These are phyloP conservation scores for Strix uralensis DNA, from an alignment of 2,113 vertebrate genomes.

Conservation along the genomic window DNA sequence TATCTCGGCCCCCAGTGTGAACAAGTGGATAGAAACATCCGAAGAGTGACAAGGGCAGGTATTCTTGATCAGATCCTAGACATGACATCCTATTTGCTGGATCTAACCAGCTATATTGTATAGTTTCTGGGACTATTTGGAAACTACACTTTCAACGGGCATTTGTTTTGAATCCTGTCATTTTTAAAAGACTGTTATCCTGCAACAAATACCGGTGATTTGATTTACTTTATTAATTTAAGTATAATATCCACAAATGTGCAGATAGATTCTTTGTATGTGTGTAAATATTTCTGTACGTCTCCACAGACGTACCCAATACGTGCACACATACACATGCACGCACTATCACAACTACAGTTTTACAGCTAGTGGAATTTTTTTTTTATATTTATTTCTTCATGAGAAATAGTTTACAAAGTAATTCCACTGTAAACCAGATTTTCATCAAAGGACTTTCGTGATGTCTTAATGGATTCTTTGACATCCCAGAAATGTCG, in stretches of 20 bases:
- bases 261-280: constrained; percentile 39
- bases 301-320: constrained; percentile 21
- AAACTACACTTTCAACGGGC: constrained; percentile 75
- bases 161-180: constrained; percentile 79
- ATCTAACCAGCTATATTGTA: constrained; percentile 97
- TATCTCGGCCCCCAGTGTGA: constrained; percentile 82
- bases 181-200: constrained; percentile 76
- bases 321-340: constrained; percentile 11
- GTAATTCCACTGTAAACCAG: constrained; percentile 67
- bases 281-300: constrained; percentile 58
- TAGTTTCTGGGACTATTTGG: constrained; percentile 81
- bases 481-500: constrained; percentile 63
- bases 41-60: constrained; percentile 91
- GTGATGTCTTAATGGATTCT: constrained; percentile 57
- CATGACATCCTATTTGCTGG: constrained; percentile 97
- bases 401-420: constrained; percentile 66
- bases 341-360: background rate
- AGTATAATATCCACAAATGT: constrained; percentile 69
- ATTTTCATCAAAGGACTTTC: constrained; percentile 40
- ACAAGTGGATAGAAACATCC: constrained; percentile 86
- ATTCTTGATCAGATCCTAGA: constrained; percentile 97
- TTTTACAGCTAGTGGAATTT: constrained; percentile 67
- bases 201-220: constrained; percentile 75
- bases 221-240: constrained; percentile 78
- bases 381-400: constrained; percentile 63